phyloP scores from a whole-genome alignment of 1,140 invertebrate genomes.

The Pararge aegeria region DNA sequence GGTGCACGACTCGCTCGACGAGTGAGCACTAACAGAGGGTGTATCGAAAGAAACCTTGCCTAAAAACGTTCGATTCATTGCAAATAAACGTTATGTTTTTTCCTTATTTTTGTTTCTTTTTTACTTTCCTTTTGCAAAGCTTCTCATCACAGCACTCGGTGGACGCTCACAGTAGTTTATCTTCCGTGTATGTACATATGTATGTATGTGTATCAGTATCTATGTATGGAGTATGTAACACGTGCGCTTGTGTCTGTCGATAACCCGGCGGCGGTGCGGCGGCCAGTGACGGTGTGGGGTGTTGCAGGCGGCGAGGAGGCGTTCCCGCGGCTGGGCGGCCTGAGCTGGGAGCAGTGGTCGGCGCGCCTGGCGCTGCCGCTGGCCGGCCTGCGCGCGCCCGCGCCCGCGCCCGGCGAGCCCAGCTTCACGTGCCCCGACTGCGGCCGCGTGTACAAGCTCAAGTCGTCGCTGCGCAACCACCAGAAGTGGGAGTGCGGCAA shows the following conservation, averaged over 20 bases:
- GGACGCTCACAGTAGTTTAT: constrained; percentile 69
- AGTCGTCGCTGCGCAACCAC: constrained; percentile 90
- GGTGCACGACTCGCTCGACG: constrained; percentile 31
- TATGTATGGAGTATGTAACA: constrained; percentile 47
- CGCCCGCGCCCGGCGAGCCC: constrained; percentile 68
- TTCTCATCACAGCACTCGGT: constrained; percentile 75
- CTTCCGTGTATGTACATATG: constrained; percentile 44
- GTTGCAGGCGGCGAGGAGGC: constrained; percentile 70
- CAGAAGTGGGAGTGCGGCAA: constrained; percentile 94
- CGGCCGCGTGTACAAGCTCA: constrained; percentile 90
- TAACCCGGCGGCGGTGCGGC: constrained; percentile 41
- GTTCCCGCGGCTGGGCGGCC: constrained; percentile 83
- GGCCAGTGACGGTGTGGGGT: constrained; percentile 17
- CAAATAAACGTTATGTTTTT: constrained; percentile 67
- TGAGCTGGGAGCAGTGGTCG: constrained; percentile 85
- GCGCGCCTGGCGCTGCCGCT: constrained; percentile 80
- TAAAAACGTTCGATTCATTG: constrained; percentile 25
- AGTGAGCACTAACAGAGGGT: constrained; percentile 24
- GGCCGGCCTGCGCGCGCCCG: constrained; percentile 64
- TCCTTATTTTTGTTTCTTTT: constrained; percentile 70
- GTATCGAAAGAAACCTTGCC: constrained; percentile 18
- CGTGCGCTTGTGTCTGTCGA: constrained; percentile 52
- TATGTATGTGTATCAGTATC: constrained; percentile 39
- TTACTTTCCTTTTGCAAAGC: constrained; percentile 66
- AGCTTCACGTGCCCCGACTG: constrained; percentile 89